These are phyloP conservation scores for Catharus bicknelli DNA, from an alignment of 2,113 vertebrate genomes.

Conservation along the genomic window DNA sequence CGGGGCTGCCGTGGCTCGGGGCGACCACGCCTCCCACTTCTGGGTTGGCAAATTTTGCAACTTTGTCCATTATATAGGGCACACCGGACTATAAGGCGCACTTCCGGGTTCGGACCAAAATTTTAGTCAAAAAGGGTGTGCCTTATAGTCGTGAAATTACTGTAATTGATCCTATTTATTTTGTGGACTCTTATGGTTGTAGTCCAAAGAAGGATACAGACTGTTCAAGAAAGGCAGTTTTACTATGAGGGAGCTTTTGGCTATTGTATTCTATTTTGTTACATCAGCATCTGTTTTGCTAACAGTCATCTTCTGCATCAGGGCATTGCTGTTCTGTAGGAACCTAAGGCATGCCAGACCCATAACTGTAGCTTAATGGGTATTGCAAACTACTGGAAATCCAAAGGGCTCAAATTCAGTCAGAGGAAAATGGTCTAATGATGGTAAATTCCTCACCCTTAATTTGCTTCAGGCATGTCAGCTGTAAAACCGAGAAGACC, in stretches of 20 bases:
- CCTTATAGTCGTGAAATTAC: too few relatives aligned
- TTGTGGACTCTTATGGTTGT: fast-evolving
- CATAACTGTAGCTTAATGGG: not conserved
- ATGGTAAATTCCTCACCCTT: not conserved
- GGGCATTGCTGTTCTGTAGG: not conserved
- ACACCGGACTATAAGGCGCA: too few relatives aligned
- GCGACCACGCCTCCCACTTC: too few relatives aligned
- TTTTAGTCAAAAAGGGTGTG: too few relatives aligned
- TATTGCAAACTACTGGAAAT: not conserved
- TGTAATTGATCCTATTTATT: not conserved
- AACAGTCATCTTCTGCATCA: not conserved
- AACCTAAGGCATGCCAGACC: not conserved
- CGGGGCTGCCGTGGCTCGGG: too few relatives aligned
- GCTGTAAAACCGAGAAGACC: not conserved
- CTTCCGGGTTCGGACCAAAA: too few relatives aligned
- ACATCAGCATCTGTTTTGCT: slow-evolving; percentile 2
- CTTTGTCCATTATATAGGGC: too few relatives aligned
- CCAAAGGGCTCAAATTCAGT: not conserved
- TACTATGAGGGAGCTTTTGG: not conserved
- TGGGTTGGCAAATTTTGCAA: too few relatives aligned
- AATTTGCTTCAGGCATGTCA: not conserved
- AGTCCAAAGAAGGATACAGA: not conserved
- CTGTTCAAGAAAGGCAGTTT: not conserved
- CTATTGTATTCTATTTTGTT: not conserved
- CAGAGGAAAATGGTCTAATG: not conserved